These are phyloP conservation scores for Arion vulgaris DNA, from an alignment of 1,140 invertebrate genomes.

Conservation along the genomic window DNA sequence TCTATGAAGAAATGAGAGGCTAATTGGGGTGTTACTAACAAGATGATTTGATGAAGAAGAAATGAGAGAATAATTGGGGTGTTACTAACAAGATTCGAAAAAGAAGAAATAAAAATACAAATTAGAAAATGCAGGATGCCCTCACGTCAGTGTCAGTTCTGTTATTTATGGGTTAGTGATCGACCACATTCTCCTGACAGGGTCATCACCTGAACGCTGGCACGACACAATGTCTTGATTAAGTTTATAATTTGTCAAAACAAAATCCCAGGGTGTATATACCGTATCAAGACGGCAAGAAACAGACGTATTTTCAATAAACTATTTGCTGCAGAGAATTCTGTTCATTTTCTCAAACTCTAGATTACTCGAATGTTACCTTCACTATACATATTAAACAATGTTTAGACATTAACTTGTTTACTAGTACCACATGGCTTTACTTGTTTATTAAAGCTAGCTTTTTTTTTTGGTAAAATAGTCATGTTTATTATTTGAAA, in stretches of 20 bases:
- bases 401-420: too few species aligned
- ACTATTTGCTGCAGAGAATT: background rate
- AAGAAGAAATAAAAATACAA: background rate
- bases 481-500: too few species aligned
- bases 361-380: too few species aligned
- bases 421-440: too few species aligned
- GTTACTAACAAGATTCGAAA: background rate
- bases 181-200: background rate
- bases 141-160: background rate
- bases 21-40: too few species aligned
- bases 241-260: slow-evolving; percentile 10
- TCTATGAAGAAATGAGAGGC: too few species aligned
- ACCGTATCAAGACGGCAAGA: background rate
- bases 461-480: too few species aligned
- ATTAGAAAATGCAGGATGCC: background rate
- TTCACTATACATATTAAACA: too few species aligned
- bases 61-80: background rate
- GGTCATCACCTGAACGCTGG: background rate
- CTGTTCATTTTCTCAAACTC: too few species aligned
- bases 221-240: background rate
- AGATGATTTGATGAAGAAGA: too few species aligned
- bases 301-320: background rate
- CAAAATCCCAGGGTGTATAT: background rate
- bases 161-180: background rate
- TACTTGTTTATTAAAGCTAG: too few species aligned